These are phyloP conservation scores for Rhinatrema bivittatum DNA, from an alignment of 2,797 vertebrate genomes.

Conservation along the genomic window DNA sequence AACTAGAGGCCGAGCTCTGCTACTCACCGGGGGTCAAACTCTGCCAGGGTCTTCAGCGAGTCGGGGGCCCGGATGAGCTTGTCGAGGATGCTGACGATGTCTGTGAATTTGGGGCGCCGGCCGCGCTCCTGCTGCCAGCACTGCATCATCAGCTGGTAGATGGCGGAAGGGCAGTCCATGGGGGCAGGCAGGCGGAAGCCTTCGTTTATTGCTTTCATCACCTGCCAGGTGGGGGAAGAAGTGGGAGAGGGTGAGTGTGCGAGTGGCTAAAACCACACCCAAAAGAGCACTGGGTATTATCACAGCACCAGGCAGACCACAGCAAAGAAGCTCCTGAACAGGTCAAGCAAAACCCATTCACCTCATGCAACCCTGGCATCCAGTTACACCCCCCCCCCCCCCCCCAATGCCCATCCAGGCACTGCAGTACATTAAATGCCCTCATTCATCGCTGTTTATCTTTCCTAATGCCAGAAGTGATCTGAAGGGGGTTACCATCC, in stretches of 20 bases:
- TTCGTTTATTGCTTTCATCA: constrained; percentile 96
- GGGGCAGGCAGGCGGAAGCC: constrained; percentile 90
- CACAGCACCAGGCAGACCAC: neutral
- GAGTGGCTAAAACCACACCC: too few relatives aligned
- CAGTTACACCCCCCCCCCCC: too few relatives aligned
- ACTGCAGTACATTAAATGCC: too few relatives aligned
- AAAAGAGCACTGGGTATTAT: too few relatives aligned
- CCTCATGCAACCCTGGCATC: too few relatives aligned
- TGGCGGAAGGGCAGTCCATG: constrained; percentile 86
- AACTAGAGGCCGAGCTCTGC: too few relatives aligned
- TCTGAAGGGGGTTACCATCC: too few relatives aligned
- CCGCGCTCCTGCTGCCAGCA: constrained; percentile 89
- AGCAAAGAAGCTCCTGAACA: neutral
- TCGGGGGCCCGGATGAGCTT: constrained; percentile 83
- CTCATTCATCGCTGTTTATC: too few relatives aligned
- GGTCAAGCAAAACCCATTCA: neutral
- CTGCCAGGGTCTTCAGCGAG: constrained; percentile 80
- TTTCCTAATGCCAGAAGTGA: too few relatives aligned
- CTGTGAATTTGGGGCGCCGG: constrained; percentile 80
- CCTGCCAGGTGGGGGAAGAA: constrained; percentile 47
- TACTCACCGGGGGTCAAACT: constrained; percentile 85
- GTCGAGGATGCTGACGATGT: constrained; percentile 88
- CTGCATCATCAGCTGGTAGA: constrained; percentile 95
- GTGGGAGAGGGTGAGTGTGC: neutral
- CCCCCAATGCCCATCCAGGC: too few relatives aligned